Base-by-base conservation (phyloP, 1,140 invertebrate genomes). In the Penaeus indicus region DNA sequence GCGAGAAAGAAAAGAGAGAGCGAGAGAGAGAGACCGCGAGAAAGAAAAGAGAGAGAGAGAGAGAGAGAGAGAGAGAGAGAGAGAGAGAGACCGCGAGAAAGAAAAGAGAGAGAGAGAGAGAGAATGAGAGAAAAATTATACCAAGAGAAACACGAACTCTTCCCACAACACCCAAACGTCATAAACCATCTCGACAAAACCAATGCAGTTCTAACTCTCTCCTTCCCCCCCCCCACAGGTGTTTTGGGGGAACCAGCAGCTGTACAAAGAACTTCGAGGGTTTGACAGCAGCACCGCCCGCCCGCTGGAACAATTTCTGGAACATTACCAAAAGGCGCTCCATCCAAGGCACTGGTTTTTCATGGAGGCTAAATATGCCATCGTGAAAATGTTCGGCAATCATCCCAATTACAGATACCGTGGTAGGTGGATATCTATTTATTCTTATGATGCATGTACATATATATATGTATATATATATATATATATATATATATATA, bases 301-400 rank as follows among this genome's bases (percentile, higher is more conserved):
- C 47, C 82, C 72, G 3, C 42, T 91, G 42, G 90, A 91, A 78
- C 85, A 89, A 2, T 86, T 90, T 64, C 22, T 91, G 18, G 86
- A 90, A 25, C 54, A 67, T 27, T 89, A 89, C 69, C 72, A 78
- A n/a, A 90, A 90, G 82, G 62, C 86, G 0, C 84, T 91, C 16
- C 91, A 91, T 61, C 78, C 85, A 13, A 88, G 88, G 27, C 90
- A 91, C 69, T 77, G 89, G 25, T 88, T 91, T n/a, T 79, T 88
- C 69, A 69, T 91, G 8, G 91, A 91, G 64, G 88, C 90, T 10
- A 91, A 91, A 77, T 90, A 84, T 62, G 89, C 82, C 3, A 79
- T 90, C 1, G 54, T 90, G 27, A 91, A 90, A 77, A 84, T 90
- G 38, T 90, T 89, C 69, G 89, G 90, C 0, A 91, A 90, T 32